phyloP scores from a whole-genome alignment of 2,797 vertebrate genomes.

The Acanthiza pusilla region DNA sequence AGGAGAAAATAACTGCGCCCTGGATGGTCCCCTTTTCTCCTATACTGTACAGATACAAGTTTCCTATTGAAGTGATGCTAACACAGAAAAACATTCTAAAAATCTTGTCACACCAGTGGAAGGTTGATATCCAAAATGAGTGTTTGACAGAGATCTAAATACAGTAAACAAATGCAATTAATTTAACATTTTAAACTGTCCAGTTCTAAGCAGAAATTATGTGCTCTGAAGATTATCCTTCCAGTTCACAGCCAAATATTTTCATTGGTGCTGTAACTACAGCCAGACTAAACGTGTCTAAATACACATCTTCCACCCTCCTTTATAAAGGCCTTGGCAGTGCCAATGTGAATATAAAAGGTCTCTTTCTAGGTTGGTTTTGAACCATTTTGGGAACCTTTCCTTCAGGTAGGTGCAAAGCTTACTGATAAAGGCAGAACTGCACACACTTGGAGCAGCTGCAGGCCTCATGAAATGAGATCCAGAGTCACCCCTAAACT shows the following conservation, averaged over 20 bases:
- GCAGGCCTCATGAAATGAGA: background rate
- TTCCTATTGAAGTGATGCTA: background rate
- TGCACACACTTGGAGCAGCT: background rate
- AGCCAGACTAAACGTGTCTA: background rate
- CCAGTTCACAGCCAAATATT: background rate
- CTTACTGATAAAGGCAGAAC: background rate
- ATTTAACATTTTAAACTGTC: background rate
- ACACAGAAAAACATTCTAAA: background rate
- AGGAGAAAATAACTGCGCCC: background rate
- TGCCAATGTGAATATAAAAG: background rate
- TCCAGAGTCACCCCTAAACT: background rate
- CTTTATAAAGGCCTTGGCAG: background rate
- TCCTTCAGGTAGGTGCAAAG: background rate
- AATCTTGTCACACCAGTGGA: background rate
- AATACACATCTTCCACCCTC: background rate
- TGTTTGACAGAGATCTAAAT: background rate
- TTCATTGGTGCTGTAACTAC: background rate
- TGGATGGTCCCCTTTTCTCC: background rate
- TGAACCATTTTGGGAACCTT: background rate
- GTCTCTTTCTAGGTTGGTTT: background rate
- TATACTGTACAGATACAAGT: background rate
- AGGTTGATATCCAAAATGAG: background rate
- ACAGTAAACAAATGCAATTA: background rate
- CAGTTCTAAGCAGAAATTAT: background rate
- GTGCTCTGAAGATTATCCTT: background rate